A percentile compares a stretch with the other conserved stretches of the same genome.
These are phyloP conservation scores for Drosophila mojavensis DNA, from an alignment of 1,140 invertebrate species.

Conservation along the genomic window DNA sequence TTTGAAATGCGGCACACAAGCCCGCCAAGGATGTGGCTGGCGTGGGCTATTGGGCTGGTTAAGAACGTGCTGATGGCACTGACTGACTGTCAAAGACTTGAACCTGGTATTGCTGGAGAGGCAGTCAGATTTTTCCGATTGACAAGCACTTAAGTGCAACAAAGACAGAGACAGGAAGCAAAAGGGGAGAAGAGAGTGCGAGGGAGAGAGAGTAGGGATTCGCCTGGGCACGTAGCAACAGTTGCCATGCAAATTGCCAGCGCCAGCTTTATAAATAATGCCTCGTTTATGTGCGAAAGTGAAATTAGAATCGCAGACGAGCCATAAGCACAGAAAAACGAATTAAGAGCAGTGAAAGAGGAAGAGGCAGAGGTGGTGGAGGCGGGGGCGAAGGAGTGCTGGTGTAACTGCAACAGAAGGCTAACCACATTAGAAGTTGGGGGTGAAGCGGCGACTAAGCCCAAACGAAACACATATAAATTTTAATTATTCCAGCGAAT, in stretches of 20 bases:
- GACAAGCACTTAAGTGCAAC: conserved; percentile 61
- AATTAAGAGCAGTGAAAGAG: neutral
- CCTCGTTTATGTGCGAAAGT: conserved; percentile 60
- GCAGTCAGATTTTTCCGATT: conserved; percentile 53
- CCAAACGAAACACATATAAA: conserved; percentile 68
- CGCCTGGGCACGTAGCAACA: conserved; percentile 45
- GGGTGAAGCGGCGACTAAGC: conserved; percentile 18
- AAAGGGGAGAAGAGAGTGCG: conserved; percentile 1
- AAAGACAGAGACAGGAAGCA: conserved; percentile 4
- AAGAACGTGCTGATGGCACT: conserved; percentile 32
- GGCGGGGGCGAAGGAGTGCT: neutral
- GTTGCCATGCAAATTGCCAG: conserved; percentile 71
- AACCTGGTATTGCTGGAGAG: neutral
- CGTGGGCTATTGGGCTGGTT: conserved; percentile 27
- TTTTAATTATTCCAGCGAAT: conserved; percentile 78
- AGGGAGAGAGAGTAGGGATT: conserved; percentile 21
- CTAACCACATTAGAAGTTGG: conserved; percentile 50
- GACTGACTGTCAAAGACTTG: conserved; percentile 6
- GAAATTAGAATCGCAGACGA: conserved; percentile 60
- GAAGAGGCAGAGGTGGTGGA: neutral
- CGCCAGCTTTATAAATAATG: conserved; percentile 63
- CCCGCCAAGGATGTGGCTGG: conserved; percentile 47
- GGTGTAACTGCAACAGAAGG: conserved; percentile 10
- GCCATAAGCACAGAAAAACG: conserved; percentile 1
- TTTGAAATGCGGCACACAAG: conserved; percentile 65